Evolutionary conservation across 2,113 vertebrate genomes (phyloP).

Genomic region (Melanerpes aurifrons): DNA sequence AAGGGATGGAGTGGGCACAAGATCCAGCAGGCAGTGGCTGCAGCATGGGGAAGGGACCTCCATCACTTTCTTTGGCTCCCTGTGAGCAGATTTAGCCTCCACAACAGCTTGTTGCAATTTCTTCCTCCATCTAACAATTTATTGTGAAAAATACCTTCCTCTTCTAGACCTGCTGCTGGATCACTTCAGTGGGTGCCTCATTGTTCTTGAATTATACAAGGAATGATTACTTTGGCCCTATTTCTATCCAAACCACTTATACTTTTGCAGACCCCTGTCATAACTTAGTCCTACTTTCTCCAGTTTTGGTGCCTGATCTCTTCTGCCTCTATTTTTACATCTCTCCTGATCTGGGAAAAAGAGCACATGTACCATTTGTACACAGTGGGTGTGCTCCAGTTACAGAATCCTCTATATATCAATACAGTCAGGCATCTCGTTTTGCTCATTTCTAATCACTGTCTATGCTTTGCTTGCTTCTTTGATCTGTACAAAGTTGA

Average conservation of each 20-base stretch:
- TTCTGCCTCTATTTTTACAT: neutral
- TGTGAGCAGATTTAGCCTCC: neutral
- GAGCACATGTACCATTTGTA: accelerated
- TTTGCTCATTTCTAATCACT: neutral
- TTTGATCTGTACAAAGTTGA: neutral
- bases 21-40: neutral
- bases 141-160: neutral
- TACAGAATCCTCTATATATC: neutral
- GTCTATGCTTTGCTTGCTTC: neutral
- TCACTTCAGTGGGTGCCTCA: neutral
- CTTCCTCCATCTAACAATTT: neutral
- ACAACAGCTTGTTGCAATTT: neutral
- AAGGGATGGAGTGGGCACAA: neutral
- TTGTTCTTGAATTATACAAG: neutral
- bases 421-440: neutral
- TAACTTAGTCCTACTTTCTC: neutral
- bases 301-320: neutral
- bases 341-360: neutral
- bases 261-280: neutral
- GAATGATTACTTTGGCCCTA: neutral
- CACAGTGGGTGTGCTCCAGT: neutral
- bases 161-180: neutral
- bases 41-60: neutral
- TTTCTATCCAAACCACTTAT: neutral
- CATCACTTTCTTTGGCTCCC: neutral